Conservation (phyloP, 2,113 vertebrate genomes). For the Gymnobelideus leadbeateri region DNA sequence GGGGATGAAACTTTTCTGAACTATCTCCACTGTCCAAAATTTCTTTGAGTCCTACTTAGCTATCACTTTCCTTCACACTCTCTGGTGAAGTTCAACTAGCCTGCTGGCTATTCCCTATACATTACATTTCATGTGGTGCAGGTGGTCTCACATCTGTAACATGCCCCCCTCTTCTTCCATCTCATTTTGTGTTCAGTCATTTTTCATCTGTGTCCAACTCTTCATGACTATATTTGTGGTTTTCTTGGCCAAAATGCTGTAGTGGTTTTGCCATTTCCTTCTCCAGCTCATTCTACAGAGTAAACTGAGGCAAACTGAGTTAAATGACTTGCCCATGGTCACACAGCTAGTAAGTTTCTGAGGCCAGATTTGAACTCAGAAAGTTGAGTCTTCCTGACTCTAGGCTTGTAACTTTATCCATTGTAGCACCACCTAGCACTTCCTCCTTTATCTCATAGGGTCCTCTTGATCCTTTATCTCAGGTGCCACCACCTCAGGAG, state of each 20-base stretch:
- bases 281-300: not conserved
- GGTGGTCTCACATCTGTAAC: not conserved
- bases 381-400: not conserved
- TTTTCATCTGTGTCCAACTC: not conserved
- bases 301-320: not conserved
- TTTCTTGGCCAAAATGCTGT: not conserved
- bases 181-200: not conserved
- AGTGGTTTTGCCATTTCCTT: not conserved
- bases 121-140: not conserved
- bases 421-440: not conserved
- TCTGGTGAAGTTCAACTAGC: not conserved
- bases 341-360: too few relatives aligned
- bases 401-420: not conserved
- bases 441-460: not conserved
- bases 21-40: not conserved
- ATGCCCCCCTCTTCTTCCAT: not conserved
- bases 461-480: too few relatives aligned
- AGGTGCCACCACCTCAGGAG: not conserved
- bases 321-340: not conserved
- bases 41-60: not conserved
- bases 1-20: not conserved
- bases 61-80: not conserved
- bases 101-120: not conserved
- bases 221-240: not conserved
- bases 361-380: not conserved